Conservation (phyloP, 1,140 invertebrate genomes). For the Drosophila novamexicana region DNA sequence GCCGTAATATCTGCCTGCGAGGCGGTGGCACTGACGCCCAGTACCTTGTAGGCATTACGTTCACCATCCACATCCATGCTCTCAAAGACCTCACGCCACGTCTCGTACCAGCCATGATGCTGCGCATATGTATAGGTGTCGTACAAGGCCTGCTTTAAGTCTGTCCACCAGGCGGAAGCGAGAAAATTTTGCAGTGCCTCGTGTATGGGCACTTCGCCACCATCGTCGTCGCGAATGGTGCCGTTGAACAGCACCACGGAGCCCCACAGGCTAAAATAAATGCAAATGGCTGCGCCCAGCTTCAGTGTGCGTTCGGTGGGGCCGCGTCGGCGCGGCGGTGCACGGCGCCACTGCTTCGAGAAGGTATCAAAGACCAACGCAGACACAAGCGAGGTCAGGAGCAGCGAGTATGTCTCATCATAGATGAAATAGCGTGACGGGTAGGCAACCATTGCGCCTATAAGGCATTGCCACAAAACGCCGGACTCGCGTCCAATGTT, state of each 20-base stretch:
- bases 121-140: constrained; percentile 91
- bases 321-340: constrained; percentile 85
- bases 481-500: constrained; percentile 94
- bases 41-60: constrained; percentile 94
- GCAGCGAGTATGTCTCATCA: constrained; percentile 89
- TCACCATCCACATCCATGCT: constrained; percentile 95
- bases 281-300: constrained; percentile 86
- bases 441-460: constrained; percentile 89
- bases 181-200: constrained; percentile 96
- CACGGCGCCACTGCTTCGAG: constrained; percentile 91
- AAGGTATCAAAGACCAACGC: constrained; percentile 89
- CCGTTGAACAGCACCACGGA: constrained; percentile 96
- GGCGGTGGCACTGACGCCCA: constrained; percentile 90
- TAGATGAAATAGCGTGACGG: constrained; percentile 88
- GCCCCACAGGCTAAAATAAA: constrained; percentile 91
- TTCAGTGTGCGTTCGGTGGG: constrained; percentile 84
- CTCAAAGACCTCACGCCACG: constrained; percentile 94
- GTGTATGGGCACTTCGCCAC: constrained; percentile 93
- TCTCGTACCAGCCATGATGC: constrained; percentile 92
- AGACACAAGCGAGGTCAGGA: constrained; percentile 87
- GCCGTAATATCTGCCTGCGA: constrained; percentile 94
- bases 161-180: constrained; percentile 92
- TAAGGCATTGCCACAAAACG: constrained; percentile 88
- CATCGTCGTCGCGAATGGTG: constrained; percentile 92
- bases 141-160: constrained; percentile 90